Conservation (phyloP, 2,113 vertebrate species). For the Syrrhaptes paradoxus region DNA sequence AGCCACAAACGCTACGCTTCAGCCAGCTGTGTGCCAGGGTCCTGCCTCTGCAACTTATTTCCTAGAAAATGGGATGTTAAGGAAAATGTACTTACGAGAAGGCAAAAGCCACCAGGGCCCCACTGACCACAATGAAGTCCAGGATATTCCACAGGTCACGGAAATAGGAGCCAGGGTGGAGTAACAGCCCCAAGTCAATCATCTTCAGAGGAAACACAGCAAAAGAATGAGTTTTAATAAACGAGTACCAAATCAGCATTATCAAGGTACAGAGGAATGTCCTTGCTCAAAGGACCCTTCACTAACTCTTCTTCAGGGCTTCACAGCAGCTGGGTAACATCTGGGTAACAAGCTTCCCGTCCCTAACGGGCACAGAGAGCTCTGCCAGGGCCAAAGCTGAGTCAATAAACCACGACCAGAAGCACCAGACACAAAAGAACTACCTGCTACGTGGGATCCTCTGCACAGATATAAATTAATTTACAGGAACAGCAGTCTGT, state of each 20-base stretch:
- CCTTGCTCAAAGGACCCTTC: not conserved
- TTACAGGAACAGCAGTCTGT: not conserved
- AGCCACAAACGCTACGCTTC: not conserved
- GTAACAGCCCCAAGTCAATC: constrained; percentile 81
- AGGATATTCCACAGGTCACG: constrained; percentile 93
- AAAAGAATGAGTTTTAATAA: not conserved
- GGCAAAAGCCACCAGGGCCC: constrained; percentile 96
- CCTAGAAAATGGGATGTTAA: not conserved
- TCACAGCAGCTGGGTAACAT: not conserved
- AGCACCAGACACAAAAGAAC: not conserved
- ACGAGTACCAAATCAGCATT: not conserved
- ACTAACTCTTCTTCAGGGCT: not conserved
- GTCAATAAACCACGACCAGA: not conserved
- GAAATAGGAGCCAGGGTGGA: constrained; percentile 84
- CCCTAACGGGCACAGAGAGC: not conserved
- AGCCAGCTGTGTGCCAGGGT: too few relatives aligned
- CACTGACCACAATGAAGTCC: constrained; percentile 99
- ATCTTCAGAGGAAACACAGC: constrained; percentile 64
- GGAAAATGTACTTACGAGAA: constrained; percentile 91
- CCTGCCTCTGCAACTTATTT: not conserved
- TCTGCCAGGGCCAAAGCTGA: not conserved
- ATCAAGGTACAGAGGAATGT: not conserved
- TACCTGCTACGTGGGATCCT: not conserved
- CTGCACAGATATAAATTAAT: too few relatives aligned
- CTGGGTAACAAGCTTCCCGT: not conserved